Conservation (phyloP, 2,113 vertebrate species). For the Scortum barcoo region DNA sequence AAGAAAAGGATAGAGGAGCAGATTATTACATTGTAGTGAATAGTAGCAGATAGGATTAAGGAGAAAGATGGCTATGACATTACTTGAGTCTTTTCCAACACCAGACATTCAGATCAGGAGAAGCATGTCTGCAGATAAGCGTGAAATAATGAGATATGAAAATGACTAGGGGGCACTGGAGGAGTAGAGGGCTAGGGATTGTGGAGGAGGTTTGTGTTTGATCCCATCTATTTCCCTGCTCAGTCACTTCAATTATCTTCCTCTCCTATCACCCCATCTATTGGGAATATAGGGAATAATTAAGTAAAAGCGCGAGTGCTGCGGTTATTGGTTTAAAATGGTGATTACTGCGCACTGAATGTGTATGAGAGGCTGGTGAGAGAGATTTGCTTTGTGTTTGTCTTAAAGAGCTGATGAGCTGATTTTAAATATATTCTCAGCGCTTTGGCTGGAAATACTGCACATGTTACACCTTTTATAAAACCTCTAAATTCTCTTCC, state of each 20-base stretch:
- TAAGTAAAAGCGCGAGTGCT: constrained; percentile 86
- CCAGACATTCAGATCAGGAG: constrained; percentile 64
- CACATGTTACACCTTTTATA: not conserved
- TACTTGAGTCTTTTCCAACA: constrained; percentile 58
- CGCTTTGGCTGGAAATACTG: not conserved
- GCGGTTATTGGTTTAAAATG: constrained; percentile 72
- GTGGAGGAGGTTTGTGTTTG: constrained; percentile 84
- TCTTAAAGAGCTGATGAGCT: constrained; percentile 1
- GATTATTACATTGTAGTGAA: constrained; percentile 49
- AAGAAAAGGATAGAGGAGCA: constrained; percentile 21
- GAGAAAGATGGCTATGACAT: constrained; percentile 48
- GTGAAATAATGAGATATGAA: constrained; percentile 84
- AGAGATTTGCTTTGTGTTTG: constrained; percentile 47
- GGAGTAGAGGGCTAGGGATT: constrained; percentile 84
- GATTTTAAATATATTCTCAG: constrained; percentile 17
- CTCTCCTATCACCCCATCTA: constrained; percentile 75
- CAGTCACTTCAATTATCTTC: constrained; percentile 90
- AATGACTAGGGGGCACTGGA: constrained; percentile 87
- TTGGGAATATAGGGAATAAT: constrained; percentile 87
- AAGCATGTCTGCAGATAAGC: constrained; percentile 68
- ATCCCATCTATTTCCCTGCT: constrained; percentile 85
- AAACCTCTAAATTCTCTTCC: not conserved
- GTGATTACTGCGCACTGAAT: constrained; percentile 61
- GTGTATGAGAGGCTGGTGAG: constrained; percentile 18
- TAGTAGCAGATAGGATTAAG: constrained; percentile 52